A percentile compares a stretch with the other conserved stretches of the same genome.
phyloP scores from a whole-genome alignment of 2,113 vertebrate species.

The Phocoena phocoena region DNA sequence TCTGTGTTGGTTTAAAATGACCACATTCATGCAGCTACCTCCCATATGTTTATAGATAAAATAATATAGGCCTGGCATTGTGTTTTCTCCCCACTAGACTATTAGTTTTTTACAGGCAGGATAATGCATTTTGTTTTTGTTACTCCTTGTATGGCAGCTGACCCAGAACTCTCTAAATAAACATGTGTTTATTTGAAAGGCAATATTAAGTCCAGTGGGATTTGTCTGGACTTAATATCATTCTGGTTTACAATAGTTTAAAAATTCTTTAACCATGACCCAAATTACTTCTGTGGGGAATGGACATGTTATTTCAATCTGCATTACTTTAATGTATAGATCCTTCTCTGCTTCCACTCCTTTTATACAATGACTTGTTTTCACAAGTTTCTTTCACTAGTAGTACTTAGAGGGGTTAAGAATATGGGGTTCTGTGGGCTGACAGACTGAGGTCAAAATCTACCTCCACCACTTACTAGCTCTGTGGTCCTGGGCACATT shows the following conservation, averaged over 20 bases:
- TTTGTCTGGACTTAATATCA: neutral
- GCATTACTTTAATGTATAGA: neutral
- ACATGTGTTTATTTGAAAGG: neutral
- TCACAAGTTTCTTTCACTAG: neutral
- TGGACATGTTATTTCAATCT: neutral
- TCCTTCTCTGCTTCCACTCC: neutral
- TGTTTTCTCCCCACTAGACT: neutral
- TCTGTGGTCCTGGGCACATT: neutral
- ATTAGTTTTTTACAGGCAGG: neutral
- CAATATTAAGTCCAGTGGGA: neutral
- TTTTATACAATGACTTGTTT: neutral
- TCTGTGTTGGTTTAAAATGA: neutral
- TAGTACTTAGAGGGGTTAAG: neutral
- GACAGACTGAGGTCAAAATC: neutral
- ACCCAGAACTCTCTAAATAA: neutral
- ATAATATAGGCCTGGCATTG: neutral
- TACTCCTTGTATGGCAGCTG: neutral
- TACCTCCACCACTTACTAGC: neutral
- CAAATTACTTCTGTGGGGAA: neutral
- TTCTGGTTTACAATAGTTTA: neutral
- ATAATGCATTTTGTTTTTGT: neutral
- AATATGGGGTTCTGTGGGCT: neutral
- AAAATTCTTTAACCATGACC: neutral
- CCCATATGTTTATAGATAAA: neutral
- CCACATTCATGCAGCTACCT: neutral